Base-by-base conservation (phyloP, 2,113 vertebrate genomes). In the Mesocricetus auratus region DNA sequence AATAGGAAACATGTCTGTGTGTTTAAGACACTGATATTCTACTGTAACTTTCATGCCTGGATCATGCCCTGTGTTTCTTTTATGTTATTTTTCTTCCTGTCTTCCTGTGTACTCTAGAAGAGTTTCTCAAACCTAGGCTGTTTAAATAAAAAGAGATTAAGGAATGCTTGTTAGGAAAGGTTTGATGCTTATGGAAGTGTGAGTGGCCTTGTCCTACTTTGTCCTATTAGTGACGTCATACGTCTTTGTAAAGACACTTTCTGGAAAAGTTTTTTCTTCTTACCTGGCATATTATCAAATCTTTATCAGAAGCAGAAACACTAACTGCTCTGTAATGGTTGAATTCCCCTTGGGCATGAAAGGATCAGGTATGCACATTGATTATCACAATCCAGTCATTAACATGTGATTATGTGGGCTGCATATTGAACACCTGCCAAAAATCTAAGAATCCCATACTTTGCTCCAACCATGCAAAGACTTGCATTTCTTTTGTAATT, bases 331-430 rank as follows among this genome's bases (percentile, higher is more conserved):
- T 97, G 96, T 96, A 98, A 97, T 98, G 93, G 96, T 98, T 97
- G 91, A 95, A 83, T 79, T 96, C 97, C 96, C 93, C 92, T 97
- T 97, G 97, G 97, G 97, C 98, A 97, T 98, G 97, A 98, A 98
- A 96, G 98, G 98, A 98, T 98, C 98, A 99, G 98, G 98, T 98
- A 98, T 98, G 98, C 98, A 98, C 98, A 97, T 98, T 99, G 99
- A 99, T 99, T 99, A 99, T 98, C 98, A 98, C 98, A 98, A 99
- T 99, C 98, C 97, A 98, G 98, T 98, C 98, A 99, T 99, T 99
- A 99, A 98, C 98, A 97, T 99, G 98, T 98, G 99, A 99, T 99
- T 99, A 99, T 99, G 99, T 99, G 98, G 99, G 99, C 98, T 99
- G 98, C 98, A 98, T 98, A 98, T 98, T 99, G 99, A 99, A 98